These are phyloP conservation scores for Ambastaia sidthimunki DNA, from an alignment of 2,797 vertebrate genomes.

Conservation along the genomic window DNA sequence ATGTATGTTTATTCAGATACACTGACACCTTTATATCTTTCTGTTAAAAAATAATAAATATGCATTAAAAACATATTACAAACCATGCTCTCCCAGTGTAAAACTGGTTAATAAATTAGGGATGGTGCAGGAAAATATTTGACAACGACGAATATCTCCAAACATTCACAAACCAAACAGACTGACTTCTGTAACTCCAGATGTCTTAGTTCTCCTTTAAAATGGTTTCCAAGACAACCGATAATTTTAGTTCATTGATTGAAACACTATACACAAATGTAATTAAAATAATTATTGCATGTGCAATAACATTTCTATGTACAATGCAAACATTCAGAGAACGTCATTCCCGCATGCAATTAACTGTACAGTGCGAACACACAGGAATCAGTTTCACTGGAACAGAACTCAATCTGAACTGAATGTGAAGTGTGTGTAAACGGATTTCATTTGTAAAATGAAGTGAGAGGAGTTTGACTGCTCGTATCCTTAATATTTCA, in stretches of 20 bases:
- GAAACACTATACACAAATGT: constrained; percentile 49
- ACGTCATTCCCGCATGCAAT: constrained; percentile 57
- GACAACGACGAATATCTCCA: background rate
- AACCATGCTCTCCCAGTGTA: constrained; percentile 56
- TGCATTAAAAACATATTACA: constrained; percentile 54
- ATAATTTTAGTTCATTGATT: constrained; percentile 42
- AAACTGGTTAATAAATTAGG: constrained; percentile 60
- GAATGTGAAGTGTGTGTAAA: constrained; percentile 45
- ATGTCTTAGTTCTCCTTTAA: constrained; percentile 16
- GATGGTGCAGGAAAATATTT: constrained; percentile 53
- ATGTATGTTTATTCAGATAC: constrained; percentile 33
- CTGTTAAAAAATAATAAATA: constrained; percentile 63
- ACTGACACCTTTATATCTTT: constrained; percentile 54
- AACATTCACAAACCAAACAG: constrained; percentile 7
- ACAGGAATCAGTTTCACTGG: constrained; percentile 12
- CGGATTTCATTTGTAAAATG: constrained; percentile 17
- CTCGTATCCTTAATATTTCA: constrained; percentile 4
- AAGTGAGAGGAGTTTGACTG: background rate
- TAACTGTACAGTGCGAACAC: constrained; percentile 42
- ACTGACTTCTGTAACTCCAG: background rate
- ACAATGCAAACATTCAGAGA: constrained; percentile 57
- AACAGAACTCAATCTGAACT: constrained; percentile 8
- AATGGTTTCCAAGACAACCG: constrained; percentile 30
- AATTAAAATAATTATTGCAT: constrained; percentile 42
- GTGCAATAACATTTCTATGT: constrained; percentile 60